Evolutionary conservation across 2,797 vertebrate genomes (phyloP).

Genomic region (Microctenopoma stevenorrisi): DNA sequence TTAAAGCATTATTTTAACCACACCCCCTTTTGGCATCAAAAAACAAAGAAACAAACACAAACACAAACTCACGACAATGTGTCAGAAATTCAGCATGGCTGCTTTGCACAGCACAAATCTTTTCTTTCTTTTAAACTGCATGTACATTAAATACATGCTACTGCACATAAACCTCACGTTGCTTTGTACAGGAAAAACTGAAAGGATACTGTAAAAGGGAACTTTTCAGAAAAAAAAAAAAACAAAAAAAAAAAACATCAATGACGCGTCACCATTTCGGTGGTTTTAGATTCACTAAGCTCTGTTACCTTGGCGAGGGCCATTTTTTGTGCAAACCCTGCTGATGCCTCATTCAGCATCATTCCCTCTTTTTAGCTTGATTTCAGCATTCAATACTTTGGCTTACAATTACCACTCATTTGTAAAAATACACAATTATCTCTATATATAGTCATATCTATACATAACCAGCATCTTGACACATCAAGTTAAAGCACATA

Average conservation of each 20-base stretch:
- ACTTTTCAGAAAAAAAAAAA: constrained; percentile 47
- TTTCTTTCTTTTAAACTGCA: constrained; percentile 63
- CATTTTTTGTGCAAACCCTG: constrained; percentile 79
- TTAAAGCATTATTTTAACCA: constrained; percentile 66
- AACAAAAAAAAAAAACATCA: constrained; percentile 51
- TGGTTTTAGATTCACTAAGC: constrained; percentile 65
- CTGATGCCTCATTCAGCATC: constrained; percentile 66
- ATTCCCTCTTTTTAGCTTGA: constrained; percentile 45
- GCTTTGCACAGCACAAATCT: constrained; percentile 72
- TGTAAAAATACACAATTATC: constrained; percentile 69
- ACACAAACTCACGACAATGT: constrained; percentile 59
- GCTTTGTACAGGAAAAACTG: constrained; percentile 60
- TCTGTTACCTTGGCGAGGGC: constrained; percentile 65
- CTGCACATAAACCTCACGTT: constrained; percentile 53
- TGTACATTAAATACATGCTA: constrained; percentile 63
- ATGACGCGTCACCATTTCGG: constrained; percentile 50
- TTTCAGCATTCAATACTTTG: constrained; percentile 77
- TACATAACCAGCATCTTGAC: constrained; percentile 69
- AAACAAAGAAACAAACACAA: constrained; percentile 76
- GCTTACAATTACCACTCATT: constrained; percentile 74
- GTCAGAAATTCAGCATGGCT: constrained; percentile 68
- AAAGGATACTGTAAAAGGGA: constrained; percentile 20
- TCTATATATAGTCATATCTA: constrained; percentile 51
- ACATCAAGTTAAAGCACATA: constrained; percentile 72
- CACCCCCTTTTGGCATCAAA: constrained; percentile 83